These are phyloP conservation scores for Mormyrus hasselquistii DNA, from an alignment of 2,797 vertebrate species.

Conservation along the genomic window DNA sequence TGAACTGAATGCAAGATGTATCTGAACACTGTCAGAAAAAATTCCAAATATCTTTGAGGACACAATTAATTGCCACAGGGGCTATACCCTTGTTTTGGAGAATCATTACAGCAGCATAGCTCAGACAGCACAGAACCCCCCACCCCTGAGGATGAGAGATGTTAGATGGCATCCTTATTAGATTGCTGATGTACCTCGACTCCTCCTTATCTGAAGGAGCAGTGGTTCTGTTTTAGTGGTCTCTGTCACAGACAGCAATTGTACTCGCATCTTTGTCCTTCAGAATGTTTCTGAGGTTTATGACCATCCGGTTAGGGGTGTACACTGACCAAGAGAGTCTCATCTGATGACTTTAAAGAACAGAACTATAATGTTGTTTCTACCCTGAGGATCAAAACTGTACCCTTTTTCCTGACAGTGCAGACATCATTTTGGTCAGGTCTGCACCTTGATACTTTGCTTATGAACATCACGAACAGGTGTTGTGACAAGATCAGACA, in stretches of 20 bases:
- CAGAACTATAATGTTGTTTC: background rate
- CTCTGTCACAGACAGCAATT: background rate
- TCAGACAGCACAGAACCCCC: background rate
- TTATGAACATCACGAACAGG: background rate
- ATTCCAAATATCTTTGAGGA: background rate
- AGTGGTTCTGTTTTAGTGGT: background rate
- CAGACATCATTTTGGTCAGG: background rate
- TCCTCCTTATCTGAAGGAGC: background rate
- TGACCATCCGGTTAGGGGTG: background rate
- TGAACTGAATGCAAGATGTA: background rate
- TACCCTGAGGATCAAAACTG: background rate
- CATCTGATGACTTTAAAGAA: background rate
- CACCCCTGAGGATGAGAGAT: background rate
- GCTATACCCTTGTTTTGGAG: background rate
- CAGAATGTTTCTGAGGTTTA: background rate
- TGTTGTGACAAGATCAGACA: background rate
- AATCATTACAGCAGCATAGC: background rate
- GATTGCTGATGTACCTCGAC: background rate
- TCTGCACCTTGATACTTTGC: background rate
- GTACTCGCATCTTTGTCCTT: background rate
- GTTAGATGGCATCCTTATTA: background rate
- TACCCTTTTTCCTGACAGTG: background rate
- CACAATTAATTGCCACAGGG: background rate
- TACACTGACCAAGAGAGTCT: background rate
- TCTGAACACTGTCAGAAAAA: background rate